phyloP scores from a whole-genome alignment of 2,797 vertebrate genomes.

The Emys orbicularis region DNA sequence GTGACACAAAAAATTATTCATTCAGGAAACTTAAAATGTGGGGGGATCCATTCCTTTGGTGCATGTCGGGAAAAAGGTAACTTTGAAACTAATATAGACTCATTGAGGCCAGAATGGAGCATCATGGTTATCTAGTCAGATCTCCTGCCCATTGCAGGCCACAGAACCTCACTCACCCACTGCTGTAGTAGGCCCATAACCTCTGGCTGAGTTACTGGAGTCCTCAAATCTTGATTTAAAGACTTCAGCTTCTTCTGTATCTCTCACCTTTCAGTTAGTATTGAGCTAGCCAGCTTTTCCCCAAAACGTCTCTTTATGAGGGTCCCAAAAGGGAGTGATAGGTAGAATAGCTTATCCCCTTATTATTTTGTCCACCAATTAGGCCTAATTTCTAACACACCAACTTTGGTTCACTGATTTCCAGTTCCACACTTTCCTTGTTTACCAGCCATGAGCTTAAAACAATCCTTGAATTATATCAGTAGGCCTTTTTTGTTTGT shows the following conservation, averaged over 20 bases:
- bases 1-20: not conserved
- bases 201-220: not conserved
- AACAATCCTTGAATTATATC: not conserved
- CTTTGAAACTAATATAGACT: not conserved
- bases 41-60: not conserved
- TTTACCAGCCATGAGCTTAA: not conserved
- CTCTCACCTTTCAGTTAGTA: not conserved
- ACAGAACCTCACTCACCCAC: not conserved
- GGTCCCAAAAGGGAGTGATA: not conserved
- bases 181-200: not conserved
- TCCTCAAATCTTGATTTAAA: not conserved
- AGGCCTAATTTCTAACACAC: not conserved
- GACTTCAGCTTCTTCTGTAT: not conserved
- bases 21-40: not conserved
- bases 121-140: not conserved
- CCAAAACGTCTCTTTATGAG: not conserved
- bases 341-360: not conserved
- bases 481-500: not conserved
- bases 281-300: not conserved
- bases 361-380: not conserved
- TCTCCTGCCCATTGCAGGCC: not conserved
- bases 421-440: not conserved
- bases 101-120: not conserved
- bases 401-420: not conserved
- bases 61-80: not conserved